These are phyloP conservation scores for Urophycis tenuis DNA, from an alignment of 2,797 vertebrate species.

Conservation along the genomic window DNA sequence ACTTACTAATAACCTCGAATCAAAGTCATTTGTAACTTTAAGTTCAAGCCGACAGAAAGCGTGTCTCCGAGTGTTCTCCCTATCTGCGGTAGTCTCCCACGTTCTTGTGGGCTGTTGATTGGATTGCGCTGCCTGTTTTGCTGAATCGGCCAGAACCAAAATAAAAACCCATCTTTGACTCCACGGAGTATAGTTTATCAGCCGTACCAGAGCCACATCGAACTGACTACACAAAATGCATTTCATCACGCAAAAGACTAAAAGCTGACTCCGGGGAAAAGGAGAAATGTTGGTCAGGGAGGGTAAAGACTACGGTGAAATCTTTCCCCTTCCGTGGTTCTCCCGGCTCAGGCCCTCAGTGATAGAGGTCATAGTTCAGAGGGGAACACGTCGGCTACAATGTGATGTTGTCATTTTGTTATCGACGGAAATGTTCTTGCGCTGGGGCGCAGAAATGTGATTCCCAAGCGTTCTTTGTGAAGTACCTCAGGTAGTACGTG, in stretches of 20 bases:
- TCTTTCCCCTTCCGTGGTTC: neutral
- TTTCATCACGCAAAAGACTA: neutral
- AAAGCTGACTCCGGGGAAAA: neutral
- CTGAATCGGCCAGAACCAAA: neutral
- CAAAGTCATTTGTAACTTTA: neutral
- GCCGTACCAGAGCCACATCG: neutral
- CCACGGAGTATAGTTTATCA: slow-evolving; percentile 4
- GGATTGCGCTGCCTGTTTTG: slow-evolving; percentile 1
- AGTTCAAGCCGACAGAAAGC: neutral
- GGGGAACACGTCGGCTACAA: neutral
- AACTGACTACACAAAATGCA: neutral
- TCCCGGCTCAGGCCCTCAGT: neutral
- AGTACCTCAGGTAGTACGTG: too few species aligned
- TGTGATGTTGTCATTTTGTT: neutral
- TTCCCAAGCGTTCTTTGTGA: too few species aligned
- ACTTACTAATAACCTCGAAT: neutral
- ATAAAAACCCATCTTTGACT: slow-evolving; percentile 5
- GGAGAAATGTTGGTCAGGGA: neutral
- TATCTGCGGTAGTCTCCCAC: neutral
- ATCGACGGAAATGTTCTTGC: too few species aligned
- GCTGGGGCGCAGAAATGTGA: too few species aligned
- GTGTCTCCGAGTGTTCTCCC: neutral
- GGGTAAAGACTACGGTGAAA: too few species aligned
- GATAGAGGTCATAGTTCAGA: neutral
- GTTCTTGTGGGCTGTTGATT: neutral